Base-by-base conservation (phyloP, 2,888 invertebrate species). In the Pilophorus perplexus region DNA sequence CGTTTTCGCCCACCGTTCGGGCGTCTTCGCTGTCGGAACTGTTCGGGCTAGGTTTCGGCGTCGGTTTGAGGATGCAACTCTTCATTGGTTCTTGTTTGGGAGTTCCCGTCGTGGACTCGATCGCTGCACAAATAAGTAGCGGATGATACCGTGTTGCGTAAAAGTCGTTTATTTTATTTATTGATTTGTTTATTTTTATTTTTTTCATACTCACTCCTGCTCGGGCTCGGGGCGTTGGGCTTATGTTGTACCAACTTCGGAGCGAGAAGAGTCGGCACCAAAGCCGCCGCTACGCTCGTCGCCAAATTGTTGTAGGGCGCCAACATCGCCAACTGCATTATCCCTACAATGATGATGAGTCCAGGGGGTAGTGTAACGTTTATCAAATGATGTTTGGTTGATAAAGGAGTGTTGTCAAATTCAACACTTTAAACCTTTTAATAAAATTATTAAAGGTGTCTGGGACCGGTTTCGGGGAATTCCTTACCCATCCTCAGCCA, bases 231-330 rank as follows among this genome's bases (percentile, higher is more conserved):
- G 46, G 62, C 14, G 14, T 28, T 40, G 12, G 62, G 33, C 27
- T 65, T 65, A 27, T 65, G 54, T 4, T 68, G 72, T 46, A 69
- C 71, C 38, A 74, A 69, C 69, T 74, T 75, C 14, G 80, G 78
- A 40, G 79, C 77, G 67, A 80, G 76, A 62, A 82, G 75, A 22
- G 81, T 79, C 27, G 81, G 80, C 62, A 80, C 79, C n/a, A 80
- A 74, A 16, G 80, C 80, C 3, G 80, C 80, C 1, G 80, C 80
- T 64, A 80, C 79, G 0, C 80, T 80, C 14, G 79, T 78, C 38
- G 81, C 81, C 69, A 81, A 75, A 73, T 80, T 81, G 75, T 79
- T 80, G 73, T 80, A 81, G n/a, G 81, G 80, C 42, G 81, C 81
- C 71, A 81, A 74, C 75, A 80, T 77, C 12, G 80, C 79, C 68